phyloP scores from a whole-genome alignment of 2,797 vertebrate species.

The Columba guinea region DNA sequence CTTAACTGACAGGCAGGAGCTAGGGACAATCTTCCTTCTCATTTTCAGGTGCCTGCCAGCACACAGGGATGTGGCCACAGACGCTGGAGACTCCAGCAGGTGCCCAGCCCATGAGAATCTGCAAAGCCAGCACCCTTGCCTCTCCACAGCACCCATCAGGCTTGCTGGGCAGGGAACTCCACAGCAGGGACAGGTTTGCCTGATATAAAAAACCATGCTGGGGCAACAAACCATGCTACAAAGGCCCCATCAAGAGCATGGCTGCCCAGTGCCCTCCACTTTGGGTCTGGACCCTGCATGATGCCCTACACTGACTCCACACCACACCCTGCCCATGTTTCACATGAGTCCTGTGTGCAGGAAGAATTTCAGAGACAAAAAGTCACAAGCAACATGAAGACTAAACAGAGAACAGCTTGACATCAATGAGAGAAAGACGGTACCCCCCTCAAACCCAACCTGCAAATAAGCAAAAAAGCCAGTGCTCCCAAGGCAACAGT shows the following conservation, averaged over 20 bases:
- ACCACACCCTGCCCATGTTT: background rate
- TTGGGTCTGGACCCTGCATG: background rate
- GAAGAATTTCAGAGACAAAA: background rate
- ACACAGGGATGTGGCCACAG: background rate
- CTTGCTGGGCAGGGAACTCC: background rate
- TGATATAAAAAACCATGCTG: background rate
- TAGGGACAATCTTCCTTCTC: background rate
- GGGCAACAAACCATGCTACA: background rate
- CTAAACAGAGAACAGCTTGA: background rate
- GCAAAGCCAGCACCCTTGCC: background rate
- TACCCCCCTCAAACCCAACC: background rate
- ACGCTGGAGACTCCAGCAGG: background rate
- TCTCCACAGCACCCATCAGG: background rate
- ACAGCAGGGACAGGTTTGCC: background rate
- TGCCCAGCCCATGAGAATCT: background rate
- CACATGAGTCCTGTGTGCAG: rapidly evolving
- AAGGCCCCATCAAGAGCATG: background rate
- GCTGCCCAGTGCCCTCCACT: background rate
- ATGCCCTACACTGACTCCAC: background rate
- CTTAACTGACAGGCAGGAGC: background rate
- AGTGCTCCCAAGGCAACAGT: background rate
- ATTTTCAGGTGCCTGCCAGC: background rate
- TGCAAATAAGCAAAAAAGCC: background rate
- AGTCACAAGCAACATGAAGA: background rate
- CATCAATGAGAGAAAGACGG: background rate